Conservation (phyloP, 1,140 invertebrate genomes). For the Sycobia sp. region DNA sequence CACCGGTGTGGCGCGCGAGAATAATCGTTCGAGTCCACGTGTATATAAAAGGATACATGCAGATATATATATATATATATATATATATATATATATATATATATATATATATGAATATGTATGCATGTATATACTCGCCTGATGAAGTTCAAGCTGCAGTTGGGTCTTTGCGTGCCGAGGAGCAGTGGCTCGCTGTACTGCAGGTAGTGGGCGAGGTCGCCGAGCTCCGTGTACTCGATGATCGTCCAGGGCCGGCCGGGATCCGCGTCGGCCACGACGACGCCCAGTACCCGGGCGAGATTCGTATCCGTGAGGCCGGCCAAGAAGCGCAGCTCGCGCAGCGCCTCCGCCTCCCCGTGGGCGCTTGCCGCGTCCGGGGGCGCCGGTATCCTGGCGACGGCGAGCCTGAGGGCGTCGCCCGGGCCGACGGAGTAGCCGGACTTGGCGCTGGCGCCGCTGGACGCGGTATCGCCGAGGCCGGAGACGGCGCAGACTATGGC, state of each 20-base stretch:
- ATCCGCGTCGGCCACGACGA: constrained; percentile 66
- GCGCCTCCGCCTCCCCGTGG: constrained; percentile 46
- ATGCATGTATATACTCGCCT: constrained; percentile 53
- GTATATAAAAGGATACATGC: too few species aligned
- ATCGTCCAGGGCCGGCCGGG: constrained; percentile 67
- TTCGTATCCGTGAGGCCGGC: constrained; percentile 76
- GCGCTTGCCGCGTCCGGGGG: constrained; percentile 43
- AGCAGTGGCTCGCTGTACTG: constrained; percentile 62
- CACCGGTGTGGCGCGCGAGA: too few species aligned
- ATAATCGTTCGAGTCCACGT: too few species aligned
- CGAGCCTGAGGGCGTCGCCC: constrained; percentile 54
- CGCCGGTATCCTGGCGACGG: constrained; percentile 61
- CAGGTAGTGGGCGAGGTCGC: constrained; percentile 80
- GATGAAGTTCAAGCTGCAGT: constrained; percentile 55
- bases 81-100: too few species aligned
- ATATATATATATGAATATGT: too few species aligned
- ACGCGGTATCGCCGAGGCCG: constrained; percentile 52
- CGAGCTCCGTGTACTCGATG: constrained; percentile 79
- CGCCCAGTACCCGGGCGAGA: constrained; percentile 74
- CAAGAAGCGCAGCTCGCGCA: constrained; percentile 75
- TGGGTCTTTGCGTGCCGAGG: constrained; percentile 52
- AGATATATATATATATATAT: too few species aligned
- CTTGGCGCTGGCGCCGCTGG: constrained; percentile 32
- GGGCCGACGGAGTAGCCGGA: constrained; percentile 28
- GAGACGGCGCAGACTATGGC: constrained; percentile 65